phyloP scores from a whole-genome alignment of 2,888 invertebrate species.

The Epirrhoe alternata region DNA sequence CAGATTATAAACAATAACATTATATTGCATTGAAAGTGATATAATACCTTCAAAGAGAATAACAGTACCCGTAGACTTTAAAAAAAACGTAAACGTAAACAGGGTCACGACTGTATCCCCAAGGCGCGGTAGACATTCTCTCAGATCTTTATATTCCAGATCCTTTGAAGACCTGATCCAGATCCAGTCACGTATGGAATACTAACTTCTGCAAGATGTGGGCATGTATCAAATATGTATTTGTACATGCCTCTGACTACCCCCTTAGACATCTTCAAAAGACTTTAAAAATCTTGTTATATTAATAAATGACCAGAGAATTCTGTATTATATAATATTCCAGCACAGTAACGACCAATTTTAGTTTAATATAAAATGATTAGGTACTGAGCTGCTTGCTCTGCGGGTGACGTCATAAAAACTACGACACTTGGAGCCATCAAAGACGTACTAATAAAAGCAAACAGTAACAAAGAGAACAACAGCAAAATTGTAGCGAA shows the following conservation, averaged over 20 bases:
- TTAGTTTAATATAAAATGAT: slow-evolving; percentile 63
- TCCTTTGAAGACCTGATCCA: too few relatives aligned
- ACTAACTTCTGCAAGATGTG: too few relatives aligned
- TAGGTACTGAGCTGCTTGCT: slow-evolving; percentile 58
- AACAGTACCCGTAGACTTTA: background rate
- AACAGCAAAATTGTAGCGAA: slow-evolving; percentile 62
- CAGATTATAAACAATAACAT: background rate
- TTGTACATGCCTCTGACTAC: too few relatives aligned
- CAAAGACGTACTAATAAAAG: slow-evolving; percentile 74
- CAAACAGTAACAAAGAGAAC: slow-evolving; percentile 65
- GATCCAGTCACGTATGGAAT: too few relatives aligned
- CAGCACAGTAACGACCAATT: slow-evolving; percentile 37
- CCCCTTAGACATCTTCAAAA: too few relatives aligned
- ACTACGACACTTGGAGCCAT: slow-evolving; percentile 69
- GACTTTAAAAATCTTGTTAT: slow-evolving; percentile 6
- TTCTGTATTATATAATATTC: slow-evolving; percentile 29
- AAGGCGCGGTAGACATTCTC: too few relatives aligned
- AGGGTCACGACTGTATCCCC: too few relatives aligned
- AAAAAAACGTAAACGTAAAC: too few relatives aligned
- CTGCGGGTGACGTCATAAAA: slow-evolving; percentile 64
- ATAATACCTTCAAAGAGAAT: background rate
- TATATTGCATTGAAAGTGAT: background rate
- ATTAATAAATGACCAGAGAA: slow-evolving; percentile 11
- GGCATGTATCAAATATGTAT: too few relatives aligned
- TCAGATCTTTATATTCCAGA: too few relatives aligned